Evolutionary conservation across 2,888 invertebrate species (phyloP).

Genomic region (Bhutanitis thaidina): DNA sequence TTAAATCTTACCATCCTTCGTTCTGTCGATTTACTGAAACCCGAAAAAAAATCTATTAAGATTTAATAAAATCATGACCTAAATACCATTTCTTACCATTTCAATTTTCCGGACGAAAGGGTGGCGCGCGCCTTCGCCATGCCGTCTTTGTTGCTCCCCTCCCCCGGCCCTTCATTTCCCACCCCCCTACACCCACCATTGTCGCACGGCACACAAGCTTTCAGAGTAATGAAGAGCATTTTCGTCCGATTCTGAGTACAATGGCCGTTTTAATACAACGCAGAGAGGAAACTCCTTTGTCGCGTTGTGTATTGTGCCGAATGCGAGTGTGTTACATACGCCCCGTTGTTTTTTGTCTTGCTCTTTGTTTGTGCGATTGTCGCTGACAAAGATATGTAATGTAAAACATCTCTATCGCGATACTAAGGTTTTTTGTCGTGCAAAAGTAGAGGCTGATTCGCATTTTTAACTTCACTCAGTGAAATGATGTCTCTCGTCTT

Average conservation of each 20-base stretch:
- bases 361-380: conserved; percentile 66
- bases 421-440: conserved; percentile 23
- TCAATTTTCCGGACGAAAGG: conserved; percentile 78
- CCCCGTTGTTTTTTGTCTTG: conserved; percentile 54
- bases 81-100: conserved; percentile 77
- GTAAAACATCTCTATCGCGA: conserved; percentile 33
- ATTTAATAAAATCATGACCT: conserved; percentile 78
- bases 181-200: conserved; percentile 57
- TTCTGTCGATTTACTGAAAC: conserved; percentile 14
- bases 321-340: conserved; percentile 66
- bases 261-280: conserved; percentile 75
- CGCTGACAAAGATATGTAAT: conserved; percentile 54
- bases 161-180: conserved; percentile 27
- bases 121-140: conserved; percentile 64
- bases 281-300: conserved; percentile 73
- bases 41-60: conserved; percentile 53
- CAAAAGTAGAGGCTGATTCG: conserved; percentile 7
- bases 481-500: conserved; percentile 14
- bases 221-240: conserved; percentile 81
- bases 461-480: conserved; percentile 21
- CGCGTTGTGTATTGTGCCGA: conserved; percentile 59
- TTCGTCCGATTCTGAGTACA: conserved; percentile 78
- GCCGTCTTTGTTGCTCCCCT: conserved; percentile 64
- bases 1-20: background rate
- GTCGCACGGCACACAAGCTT: conserved; percentile 78